Evolutionary conservation across 2,797 vertebrate species (phyloP), one percentile per base, ranked within the genome.

Genomic region (Periparus ater): DNA sequence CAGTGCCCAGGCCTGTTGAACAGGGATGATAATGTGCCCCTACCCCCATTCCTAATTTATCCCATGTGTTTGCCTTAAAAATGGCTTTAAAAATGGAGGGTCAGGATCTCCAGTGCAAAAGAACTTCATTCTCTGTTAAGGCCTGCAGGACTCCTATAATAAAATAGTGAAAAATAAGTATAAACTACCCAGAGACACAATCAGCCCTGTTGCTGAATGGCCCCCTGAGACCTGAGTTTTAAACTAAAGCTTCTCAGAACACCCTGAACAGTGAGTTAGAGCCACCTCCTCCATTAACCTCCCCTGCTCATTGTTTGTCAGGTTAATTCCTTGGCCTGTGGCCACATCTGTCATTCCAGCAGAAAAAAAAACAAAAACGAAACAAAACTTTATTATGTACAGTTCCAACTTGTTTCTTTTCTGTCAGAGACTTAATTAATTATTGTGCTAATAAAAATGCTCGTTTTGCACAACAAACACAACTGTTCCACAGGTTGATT

Each of bases 401-500:
- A 42, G 66, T 9, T 94, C 58, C 68, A 62, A 29, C 51, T 78
- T 84, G 73, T 75, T 92, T 85, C 19, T 88, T 83, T 91, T 63
- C 53, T 42, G 55, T 47, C 79, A 93, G 62, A 85, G 34, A 21
- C 40, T 74, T 86, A 89, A 92, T 87, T 73, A 96, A 88, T 65
- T 55, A 36, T 8, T 11, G n/a, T 13, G 32, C 55, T 68, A 47
- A 36, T 36, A 36, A 36, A 89, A n/a, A 76, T 26, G 17, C 45
- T 71, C 34, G 8, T 66, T 93, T 51, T 58, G 47, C 85, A 72
- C 74, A 78, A 53, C 76, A 75, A 84, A 78, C 62, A 70, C 13
- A 23, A 16, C 32, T 42, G 14, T 36, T 50, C 53, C 42, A 53
- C 18, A 62, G 11, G n/a, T 27, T 60, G 62, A 81, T 61, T 70